A percentile compares a stretch with the other conserved stretches of the same genome.
Conservation (phyloP, 2,888 invertebrate species). For the Sarcophaga caerulescens region DNA sequence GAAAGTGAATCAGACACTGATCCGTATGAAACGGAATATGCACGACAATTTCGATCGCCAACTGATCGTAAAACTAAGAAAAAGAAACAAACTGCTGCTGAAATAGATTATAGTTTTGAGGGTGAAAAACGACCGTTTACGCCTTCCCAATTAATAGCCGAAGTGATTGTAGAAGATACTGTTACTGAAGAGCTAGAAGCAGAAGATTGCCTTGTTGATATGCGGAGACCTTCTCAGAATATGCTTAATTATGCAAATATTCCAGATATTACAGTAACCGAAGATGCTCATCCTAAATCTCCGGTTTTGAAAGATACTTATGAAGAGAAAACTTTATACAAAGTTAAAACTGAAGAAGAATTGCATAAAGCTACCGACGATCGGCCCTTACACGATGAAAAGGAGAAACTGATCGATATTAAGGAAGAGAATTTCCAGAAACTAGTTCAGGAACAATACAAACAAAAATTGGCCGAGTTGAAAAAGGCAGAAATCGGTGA, state of each 20-base stretch:
- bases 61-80: constrained; percentile 77
- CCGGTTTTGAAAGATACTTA: constrained; percentile 77
- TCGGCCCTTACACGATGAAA: constrained; percentile 75
- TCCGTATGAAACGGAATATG: constrained; percentile 81
- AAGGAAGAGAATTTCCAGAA: constrained; percentile 81
- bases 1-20: constrained; percentile 82
- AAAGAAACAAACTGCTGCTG: constrained; percentile 78
- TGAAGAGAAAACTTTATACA: constrained; percentile 78
- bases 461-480: constrained; percentile 84
- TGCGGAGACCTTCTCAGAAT: constrained; percentile 79
- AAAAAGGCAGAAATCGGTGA: constrained; percentile 80
- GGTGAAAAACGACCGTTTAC: constrained; percentile 79
- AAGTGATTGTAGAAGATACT: constrained; percentile 80
- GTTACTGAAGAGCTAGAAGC: constrained; percentile 79
- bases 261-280: constrained; percentile 80
- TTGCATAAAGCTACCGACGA: constrained; percentile 77
- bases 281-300: constrained; percentile 78
- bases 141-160: constrained; percentile 79
- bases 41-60: constrained; percentile 81
- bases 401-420: constrained; percentile 73
- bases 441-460: constrained; percentile 81
- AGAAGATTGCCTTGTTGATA: constrained; percentile 74
- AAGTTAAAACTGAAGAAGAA: constrained; percentile 79
- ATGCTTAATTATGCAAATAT: constrained; percentile 80
- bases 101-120: constrained; percentile 79